Evolutionary conservation across 2,888 invertebrate species (phyloP).

Genomic region (Xylota sylvarum): DNA sequence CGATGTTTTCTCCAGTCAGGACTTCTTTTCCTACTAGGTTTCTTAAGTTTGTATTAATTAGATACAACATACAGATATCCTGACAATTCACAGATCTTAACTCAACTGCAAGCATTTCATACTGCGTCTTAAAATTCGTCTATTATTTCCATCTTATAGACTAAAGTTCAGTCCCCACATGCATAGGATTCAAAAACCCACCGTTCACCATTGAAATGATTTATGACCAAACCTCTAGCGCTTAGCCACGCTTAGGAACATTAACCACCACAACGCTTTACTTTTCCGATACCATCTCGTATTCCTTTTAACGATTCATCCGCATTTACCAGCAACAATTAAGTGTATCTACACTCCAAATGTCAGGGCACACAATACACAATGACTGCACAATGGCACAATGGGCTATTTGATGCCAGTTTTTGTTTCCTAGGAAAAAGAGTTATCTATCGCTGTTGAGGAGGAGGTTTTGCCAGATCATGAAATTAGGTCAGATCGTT

Average conservation of each 20-base stretch:
- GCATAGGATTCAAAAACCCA: too few species aligned
- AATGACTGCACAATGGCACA: constrained; percentile 60
- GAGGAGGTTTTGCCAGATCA: constrained; percentile 67
- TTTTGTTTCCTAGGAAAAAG: constrained; percentile 56
- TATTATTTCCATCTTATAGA: too few species aligned
- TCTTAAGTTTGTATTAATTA: too few species aligned
- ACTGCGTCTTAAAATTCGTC: too few species aligned
- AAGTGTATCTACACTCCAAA: constrained; percentile 51
- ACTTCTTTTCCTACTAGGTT: too few species aligned
- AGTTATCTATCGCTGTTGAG: constrained; percentile 19
- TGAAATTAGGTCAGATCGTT: constrained; percentile 70
- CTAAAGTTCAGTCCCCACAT: too few species aligned
- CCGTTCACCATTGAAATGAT: constrained; percentile 44
- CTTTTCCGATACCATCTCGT: constrained; percentile 35
- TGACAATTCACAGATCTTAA: too few species aligned
- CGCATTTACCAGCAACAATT: constrained; percentile 46
- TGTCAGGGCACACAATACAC: constrained; percentile 59
- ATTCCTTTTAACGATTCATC: constrained; percentile 25
- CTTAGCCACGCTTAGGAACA: constrained; percentile 22
- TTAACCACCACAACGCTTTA: constrained; percentile 39
- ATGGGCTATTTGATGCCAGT: constrained; percentile 54
- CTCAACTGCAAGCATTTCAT: too few species aligned
- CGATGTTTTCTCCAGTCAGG: too few species aligned
- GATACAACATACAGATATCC: too few species aligned
- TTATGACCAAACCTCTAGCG: constrained; percentile 29